These are phyloP conservation scores for Maniola jurtina DNA, from an alignment of 1,140 invertebrate genomes.

Conservation along the genomic window DNA sequence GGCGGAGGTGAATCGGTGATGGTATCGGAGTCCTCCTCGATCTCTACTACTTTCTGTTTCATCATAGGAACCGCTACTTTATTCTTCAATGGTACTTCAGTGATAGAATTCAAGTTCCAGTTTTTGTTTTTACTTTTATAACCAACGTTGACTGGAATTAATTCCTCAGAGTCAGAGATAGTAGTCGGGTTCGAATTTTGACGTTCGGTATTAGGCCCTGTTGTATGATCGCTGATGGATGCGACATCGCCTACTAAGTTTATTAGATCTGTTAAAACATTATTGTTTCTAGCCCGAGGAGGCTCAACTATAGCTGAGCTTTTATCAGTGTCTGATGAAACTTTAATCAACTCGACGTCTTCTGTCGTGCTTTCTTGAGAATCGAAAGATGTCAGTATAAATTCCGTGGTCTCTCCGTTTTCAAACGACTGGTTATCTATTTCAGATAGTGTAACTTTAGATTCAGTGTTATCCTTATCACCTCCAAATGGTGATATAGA, in stretches of 20 bases:
- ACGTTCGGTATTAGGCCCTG: constrained; percentile 31
- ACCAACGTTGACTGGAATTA: constrained; percentile 64
- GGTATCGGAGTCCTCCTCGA: constrained; percentile 60
- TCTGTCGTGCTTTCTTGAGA: constrained; percentile 59
- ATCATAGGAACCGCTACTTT: constrained; percentile 40
- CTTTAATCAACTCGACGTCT: constrained; percentile 64
- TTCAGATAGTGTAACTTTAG: constrained; percentile 32
- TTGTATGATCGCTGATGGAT: constrained; percentile 68
- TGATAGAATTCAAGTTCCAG: constrained; percentile 67
- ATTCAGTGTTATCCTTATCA: constrained; percentile 44
- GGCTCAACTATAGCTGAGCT: constrained; percentile 61
- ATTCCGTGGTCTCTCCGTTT: constrained; percentile 64
- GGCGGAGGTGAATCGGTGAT: constrained; percentile 66
- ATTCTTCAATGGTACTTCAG: constrained; percentile 58
- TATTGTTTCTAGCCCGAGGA: constrained; percentile 47
- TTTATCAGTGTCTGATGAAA: constrained; percentile 45
- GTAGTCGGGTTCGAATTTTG: constrained; percentile 39
- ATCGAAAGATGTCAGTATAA: constrained; percentile 52
- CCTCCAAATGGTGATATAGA: constrained; percentile 41
- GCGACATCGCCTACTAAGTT: constrained; percentile 75
- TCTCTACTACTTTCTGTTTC: constrained; percentile 62
- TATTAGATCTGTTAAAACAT: constrained; percentile 68
- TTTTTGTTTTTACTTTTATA: constrained; percentile 73
- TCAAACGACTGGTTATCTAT: constrained; percentile 47
- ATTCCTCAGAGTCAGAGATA: constrained; percentile 66